These are phyloP conservation scores for Priapulus caudatus DNA, from an alignment of 2,888 invertebrate genomes.

Conservation along the genomic window DNA sequence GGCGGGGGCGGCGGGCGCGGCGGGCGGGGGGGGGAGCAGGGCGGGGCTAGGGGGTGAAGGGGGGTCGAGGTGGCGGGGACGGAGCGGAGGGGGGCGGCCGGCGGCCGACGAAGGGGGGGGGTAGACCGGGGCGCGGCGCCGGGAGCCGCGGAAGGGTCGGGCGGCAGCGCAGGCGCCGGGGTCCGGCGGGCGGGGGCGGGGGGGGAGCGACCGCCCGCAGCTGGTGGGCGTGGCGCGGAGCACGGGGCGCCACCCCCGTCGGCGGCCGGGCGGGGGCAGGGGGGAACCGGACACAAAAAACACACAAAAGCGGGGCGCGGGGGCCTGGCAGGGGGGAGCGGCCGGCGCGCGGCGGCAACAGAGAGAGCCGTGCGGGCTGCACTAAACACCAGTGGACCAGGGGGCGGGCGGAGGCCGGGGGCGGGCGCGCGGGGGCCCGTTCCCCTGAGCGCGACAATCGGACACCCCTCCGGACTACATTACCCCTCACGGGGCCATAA, in stretches of 20 bases:
- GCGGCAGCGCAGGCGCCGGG: not conserved
- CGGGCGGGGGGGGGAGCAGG: not conserved
- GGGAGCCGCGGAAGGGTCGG: not conserved
- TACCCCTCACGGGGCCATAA: too few relatives aligned
- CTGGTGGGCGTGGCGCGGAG: not conserved
- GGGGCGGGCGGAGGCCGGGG: constrained; percentile 14
- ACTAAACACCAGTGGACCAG: too few relatives aligned
- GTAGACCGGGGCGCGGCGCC: not conserved
- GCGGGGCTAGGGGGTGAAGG: constrained; percentile 10
- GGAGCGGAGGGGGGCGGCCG: constrained; percentile 6
- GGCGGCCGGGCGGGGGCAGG: constrained; percentile 22
- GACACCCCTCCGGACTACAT: too few relatives aligned
- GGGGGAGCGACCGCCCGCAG: not conserved
- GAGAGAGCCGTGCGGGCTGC: too few relatives aligned
- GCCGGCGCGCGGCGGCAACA: constrained; percentile 11
- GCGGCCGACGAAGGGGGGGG: not conserved
- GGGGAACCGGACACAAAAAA: too few relatives aligned
- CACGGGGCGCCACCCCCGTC: not conserved
- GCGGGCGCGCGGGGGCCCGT: constrained; percentile 16
- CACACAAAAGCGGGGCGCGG: constrained; percentile 51
- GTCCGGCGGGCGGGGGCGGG: not conserved
- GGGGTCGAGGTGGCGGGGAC: constrained; percentile 10
- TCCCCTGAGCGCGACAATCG: too few relatives aligned
- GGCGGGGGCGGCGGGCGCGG: not conserved
- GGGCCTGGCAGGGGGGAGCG: constrained; percentile 25